Percentiles rank a stretch among this genome's conserved stretches.
phyloP scores from a whole-genome alignment of 1,140 invertebrate species.

The Cydia amplana region DNA sequence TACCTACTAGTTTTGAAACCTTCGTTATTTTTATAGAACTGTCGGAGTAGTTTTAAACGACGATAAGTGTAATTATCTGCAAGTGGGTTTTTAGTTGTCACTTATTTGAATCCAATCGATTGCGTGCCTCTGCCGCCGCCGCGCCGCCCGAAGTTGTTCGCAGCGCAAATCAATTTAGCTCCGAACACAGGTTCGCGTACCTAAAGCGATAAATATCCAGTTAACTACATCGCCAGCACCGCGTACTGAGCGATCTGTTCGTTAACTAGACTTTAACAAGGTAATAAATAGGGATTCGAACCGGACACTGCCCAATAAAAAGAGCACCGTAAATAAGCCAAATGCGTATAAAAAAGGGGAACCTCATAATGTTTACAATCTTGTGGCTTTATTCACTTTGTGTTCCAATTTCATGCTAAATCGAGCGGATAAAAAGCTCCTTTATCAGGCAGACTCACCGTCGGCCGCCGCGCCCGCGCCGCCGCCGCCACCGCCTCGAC shows the following conservation, averaged over 20 bases:
- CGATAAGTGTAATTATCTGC: background rate
- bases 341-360: constrained; percentile 75
- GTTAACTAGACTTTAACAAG: constrained; percentile 77
- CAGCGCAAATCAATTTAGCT: constrained; percentile 62
- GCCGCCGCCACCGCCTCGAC: constrained; percentile 34
- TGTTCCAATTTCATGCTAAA: constrained; percentile 80
- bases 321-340: constrained; percentile 76
- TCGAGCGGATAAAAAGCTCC: constrained; percentile 76
- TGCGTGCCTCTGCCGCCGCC: constrained; percentile 29
- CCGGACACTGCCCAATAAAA: constrained; percentile 65
- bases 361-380: constrained; percentile 78
- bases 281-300: constrained; percentile 69
- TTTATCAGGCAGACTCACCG: constrained; percentile 76
- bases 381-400: constrained; percentile 79
- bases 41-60: background rate
- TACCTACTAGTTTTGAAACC: too few relatives aligned
- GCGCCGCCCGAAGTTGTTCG: constrained; percentile 45
- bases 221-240: constrained; percentile 55
- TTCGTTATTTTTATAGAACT: too few relatives aligned
- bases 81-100: constrained; percentile 40
- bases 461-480: constrained; percentile 43
- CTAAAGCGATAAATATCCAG: constrained; percentile 68
- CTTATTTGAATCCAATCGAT: constrained; percentile 47
- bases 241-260: constrained; percentile 60
- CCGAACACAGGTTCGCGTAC: constrained; percentile 37